Evolutionary conservation across 2,888 invertebrate genomes (phyloP).

Genomic region (Athripsodes cinereus): DNA sequence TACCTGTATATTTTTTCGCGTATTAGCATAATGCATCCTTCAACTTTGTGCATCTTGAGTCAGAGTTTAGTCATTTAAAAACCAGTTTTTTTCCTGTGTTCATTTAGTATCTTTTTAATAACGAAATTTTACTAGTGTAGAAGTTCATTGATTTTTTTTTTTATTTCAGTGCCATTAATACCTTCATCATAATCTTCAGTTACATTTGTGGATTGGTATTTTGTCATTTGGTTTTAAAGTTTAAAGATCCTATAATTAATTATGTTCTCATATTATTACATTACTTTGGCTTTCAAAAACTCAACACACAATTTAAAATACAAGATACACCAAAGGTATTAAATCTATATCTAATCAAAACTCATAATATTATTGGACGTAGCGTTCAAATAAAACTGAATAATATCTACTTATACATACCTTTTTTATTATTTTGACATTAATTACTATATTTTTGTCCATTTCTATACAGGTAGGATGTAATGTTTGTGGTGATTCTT

Average conservation of each 20-base stretch:
- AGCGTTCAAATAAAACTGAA: background rate
- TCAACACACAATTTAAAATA: constrained; percentile 1
- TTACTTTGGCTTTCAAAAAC: constrained; percentile 13
- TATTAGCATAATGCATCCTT: too few species aligned
- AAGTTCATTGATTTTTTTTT: too few species aligned
- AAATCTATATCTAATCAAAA: background rate
- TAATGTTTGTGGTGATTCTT: constrained; percentile 53
- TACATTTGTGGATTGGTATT: constrained; percentile 39
- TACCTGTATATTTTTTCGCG: too few species aligned
- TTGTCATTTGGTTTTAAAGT: constrained; percentile 38
- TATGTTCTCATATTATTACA: constrained; percentile 6
- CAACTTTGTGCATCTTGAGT: too few species aligned
- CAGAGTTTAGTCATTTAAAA: too few species aligned
- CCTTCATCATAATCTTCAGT: constrained; percentile 34
- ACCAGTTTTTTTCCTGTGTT: background rate
- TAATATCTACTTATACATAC: too few species aligned
- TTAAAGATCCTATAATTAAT: constrained; percentile 24
- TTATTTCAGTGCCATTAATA: constrained; percentile 36
- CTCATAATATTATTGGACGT: background rate
- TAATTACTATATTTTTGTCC: too few species aligned
- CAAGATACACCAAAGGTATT: constrained; percentile 17
- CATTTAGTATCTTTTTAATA: background rate
- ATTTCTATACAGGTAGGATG: constrained; percentile 45
- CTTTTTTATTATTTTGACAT: too few species aligned
- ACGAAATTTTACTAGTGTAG: background rate